These are phyloP conservation scores for Drosophila prostipennis DNA, from an alignment of 2,888 invertebrate genomes.

Conservation along the genomic window DNA sequence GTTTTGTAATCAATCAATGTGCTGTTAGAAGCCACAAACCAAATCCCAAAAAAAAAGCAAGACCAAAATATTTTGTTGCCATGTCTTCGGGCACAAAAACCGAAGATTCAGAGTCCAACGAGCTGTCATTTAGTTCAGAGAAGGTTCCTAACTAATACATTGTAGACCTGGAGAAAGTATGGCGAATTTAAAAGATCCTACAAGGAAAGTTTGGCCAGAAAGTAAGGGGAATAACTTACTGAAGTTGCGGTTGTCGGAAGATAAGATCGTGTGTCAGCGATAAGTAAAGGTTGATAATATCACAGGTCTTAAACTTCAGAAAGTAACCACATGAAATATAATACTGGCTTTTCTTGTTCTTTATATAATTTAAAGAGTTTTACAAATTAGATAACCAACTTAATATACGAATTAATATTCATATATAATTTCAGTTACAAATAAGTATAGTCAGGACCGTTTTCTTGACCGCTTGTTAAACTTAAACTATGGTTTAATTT, in stretches of 20 bases:
- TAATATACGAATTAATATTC: no score
- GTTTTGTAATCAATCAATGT: slow-evolving; percentile 80
- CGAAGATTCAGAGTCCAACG: slow-evolving; percentile 52
- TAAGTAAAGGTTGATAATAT: neutral
- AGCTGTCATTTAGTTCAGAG: slow-evolving; percentile 54
- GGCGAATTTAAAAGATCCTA: slow-evolving; percentile 5
- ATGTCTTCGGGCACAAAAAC: slow-evolving; percentile 48
- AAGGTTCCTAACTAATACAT: slow-evolving; percentile 30
- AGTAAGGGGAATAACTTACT: slow-evolving; percentile 14
- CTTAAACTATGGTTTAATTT: no score
- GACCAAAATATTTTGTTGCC: slow-evolving; percentile 62
- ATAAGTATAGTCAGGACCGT: no score
- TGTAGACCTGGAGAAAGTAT: slow-evolving; percentile 30
- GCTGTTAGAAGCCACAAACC: slow-evolving; percentile 43
- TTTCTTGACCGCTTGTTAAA: no score
- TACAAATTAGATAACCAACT: no score
- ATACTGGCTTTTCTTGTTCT: no score
- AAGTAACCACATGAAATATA: neutral
- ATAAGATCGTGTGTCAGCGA: slow-evolving; percentile 21
- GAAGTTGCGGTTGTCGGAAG: neutral
- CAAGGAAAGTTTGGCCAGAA: slow-evolving; percentile 22
- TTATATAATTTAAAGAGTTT: neutral
- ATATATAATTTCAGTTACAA: no score
- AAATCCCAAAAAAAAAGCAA: slow-evolving; percentile 39
- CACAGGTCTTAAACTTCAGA: neutral